These are phyloP conservation scores for Stenodera caucasica DNA, from an alignment of 2,888 invertebrate genomes.

Conservation along the genomic window DNA sequence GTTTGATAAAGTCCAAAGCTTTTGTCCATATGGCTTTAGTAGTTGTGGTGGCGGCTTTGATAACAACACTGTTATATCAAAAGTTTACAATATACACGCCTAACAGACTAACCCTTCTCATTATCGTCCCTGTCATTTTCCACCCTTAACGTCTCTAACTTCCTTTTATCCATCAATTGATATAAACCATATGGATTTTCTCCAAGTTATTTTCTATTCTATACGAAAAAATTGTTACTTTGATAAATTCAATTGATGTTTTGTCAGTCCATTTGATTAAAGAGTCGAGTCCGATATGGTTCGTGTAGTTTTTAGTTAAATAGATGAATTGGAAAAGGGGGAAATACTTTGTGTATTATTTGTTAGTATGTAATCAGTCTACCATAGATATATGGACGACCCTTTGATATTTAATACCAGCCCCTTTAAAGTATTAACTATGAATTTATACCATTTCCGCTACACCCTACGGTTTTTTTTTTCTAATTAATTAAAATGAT, in stretches of 20 bases:
- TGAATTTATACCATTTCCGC: constrained; percentile 12
- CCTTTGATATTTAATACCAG: constrained; percentile 25
- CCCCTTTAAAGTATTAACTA: constrained; percentile 14
- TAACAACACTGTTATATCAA: background rate
- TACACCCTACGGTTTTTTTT: constrained; percentile 4
- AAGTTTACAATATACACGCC: background rate
- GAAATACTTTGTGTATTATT: constrained; percentile 14
- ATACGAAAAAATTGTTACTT: constrained; percentile 12
- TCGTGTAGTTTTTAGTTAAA: constrained; percentile 23
- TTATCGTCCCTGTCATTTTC: background rate
- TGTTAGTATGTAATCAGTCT: constrained; percentile 20
- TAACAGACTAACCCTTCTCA: constrained; percentile 1
- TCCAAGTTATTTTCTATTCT: background rate
- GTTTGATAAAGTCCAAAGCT: background rate
- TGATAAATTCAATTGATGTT: constrained; percentile 18
- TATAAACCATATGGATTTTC: constrained; percentile 1
- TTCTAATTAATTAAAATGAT: background rate
- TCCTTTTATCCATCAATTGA: background rate
- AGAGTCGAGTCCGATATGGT: constrained; percentile 23
- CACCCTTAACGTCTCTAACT: background rate
- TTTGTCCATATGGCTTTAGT: background rate
- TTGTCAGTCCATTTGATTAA: constrained; percentile 22
- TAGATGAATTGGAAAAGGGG: constrained; percentile 17
- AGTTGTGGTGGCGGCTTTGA: background rate
- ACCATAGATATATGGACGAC: constrained; percentile 14